phyloP scores from a whole-genome alignment of 2,113 vertebrate species.

The Gnathonemus longibarbis region DNA sequence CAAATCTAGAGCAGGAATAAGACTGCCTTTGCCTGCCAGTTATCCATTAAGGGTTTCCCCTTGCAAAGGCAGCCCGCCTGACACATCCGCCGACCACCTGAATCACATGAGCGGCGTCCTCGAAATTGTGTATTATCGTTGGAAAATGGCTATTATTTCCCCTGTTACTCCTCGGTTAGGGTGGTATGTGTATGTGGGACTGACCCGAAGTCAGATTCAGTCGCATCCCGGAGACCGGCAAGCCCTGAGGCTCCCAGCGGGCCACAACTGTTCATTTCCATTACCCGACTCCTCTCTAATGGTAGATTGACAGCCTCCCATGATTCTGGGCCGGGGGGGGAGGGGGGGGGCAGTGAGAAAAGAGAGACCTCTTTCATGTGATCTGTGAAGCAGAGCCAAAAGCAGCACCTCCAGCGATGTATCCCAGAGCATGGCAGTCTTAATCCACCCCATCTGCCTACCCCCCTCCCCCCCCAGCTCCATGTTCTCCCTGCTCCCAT shows the following conservation, averaged over 20 bases:
- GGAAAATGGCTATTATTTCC: constrained; percentile 99
- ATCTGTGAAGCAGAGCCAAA: constrained; percentile 24
- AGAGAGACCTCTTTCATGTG: constrained; percentile 31
- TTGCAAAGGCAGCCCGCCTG: constrained; percentile 79
- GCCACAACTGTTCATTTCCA: constrained; percentile 41
- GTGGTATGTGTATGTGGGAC: constrained; percentile 15
- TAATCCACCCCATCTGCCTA: not conserved
- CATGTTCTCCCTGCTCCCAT: not conserved
- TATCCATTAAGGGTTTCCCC: constrained; percentile 91
- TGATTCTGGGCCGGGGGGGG: constrained; percentile 13
- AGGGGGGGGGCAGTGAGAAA: not conserved
- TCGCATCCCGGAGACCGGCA: constrained; percentile 35
- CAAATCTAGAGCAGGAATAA: constrained; percentile 97
- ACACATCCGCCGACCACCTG: constrained; percentile 81
- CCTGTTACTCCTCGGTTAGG: constrained; percentile 95
- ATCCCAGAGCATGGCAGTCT: not conserved
- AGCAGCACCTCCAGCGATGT: not conserved
- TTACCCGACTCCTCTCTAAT: constrained; percentile 36
- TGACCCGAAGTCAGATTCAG: constrained; percentile 17
- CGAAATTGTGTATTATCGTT: constrained; percentile 99
- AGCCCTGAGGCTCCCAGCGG: constrained; percentile 41
- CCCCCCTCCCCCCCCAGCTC: not conserved
- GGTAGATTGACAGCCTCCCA: constrained; percentile 23
- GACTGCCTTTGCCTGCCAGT: constrained; percentile 96
- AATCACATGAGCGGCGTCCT: constrained; percentile 86